These are phyloP conservation scores for Caranx melampygus DNA, from an alignment of 2,113 vertebrate species.

Conservation along the genomic window DNA sequence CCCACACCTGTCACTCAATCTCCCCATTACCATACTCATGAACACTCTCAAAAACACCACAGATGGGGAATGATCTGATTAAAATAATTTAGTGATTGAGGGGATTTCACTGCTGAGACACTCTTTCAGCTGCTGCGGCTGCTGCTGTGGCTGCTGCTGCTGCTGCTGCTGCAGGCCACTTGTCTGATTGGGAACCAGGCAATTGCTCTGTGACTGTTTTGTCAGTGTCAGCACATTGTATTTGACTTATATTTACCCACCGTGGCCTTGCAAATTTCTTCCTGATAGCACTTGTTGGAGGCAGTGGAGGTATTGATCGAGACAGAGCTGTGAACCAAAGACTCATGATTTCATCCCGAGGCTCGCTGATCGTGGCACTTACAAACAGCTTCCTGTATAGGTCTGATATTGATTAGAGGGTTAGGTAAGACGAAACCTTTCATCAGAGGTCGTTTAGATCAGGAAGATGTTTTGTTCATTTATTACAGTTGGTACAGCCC, in stretches of 20 bases:
- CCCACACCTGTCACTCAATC: constrained; percentile 74
- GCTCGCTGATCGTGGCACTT: constrained; percentile 57
- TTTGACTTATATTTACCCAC: constrained; percentile 29
- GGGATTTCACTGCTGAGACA: constrained; percentile 43
- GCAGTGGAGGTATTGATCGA: constrained; percentile 42
- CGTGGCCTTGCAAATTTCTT: constrained; percentile 9
- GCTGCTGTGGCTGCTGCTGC: too few relatives aligned
- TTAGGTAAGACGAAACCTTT: constrained; percentile 1
- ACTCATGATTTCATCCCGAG: constrained; percentile 65
- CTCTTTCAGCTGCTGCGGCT: constrained; percentile 1
- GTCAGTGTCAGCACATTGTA: constrained; percentile 45
- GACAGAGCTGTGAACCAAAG: constrained; percentile 37
- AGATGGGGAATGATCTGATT: constrained; percentile 76
- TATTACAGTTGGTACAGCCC: background rate
- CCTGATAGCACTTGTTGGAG: constrained; percentile 52
- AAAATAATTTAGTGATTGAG: constrained; percentile 73
- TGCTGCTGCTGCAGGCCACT: constrained; percentile 7
- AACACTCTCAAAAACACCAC: constrained; percentile 59
- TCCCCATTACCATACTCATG: constrained; percentile 58
- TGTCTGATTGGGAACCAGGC: constrained; percentile 36
- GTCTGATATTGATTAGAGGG: constrained; percentile 47
- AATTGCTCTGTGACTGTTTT: constrained; percentile 33
- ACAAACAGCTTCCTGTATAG: constrained; percentile 61
- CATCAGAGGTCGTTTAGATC: constrained; percentile 7
- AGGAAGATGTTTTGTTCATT: background rate